Evolutionary conservation across 2,888 invertebrate species (phyloP), one percentile per base, ranked within the genome.

Genomic region (Cryptus viduatorius): DNA sequence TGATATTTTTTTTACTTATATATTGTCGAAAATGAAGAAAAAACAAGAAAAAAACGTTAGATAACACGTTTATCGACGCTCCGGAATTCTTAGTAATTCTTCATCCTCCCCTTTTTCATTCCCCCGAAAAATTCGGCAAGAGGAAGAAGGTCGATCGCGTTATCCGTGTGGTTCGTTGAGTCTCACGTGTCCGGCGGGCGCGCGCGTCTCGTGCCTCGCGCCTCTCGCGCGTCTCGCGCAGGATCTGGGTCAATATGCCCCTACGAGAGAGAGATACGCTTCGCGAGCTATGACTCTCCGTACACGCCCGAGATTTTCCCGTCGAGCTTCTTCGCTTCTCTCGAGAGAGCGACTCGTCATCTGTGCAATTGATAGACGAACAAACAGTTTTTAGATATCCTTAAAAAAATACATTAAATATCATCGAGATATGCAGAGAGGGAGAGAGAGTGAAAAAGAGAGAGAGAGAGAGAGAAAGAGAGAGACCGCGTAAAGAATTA

Each of bases 231-330:
- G 79, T 67, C 84, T 79, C 82, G 76, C 76, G 75, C 79, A 75
- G 82, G 87, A 91, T 91, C 88, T 90, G 88, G 91, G 89, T 91
- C 89, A 90, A 90, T 90, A 89, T 88, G 88, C 87, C 88, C 88
- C 86, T 88, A 86, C 86, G 68, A 72, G 3, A 48, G 48, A 48
- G n/a, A 10, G 80, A 80, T 81, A 82, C 84, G 82, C 82, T 79
- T 79, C 68, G 84, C 68, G 65, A 64, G 10, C 73, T 84, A 85
- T 83, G 82, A 61, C 84, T 88, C 84, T 73, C 37, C 85, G 75
- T 75, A 50, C 71, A 76, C 81, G 75, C 82, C 82, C 79, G 84
- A 79, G 73, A 79, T 82, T 76, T 69, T 67, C 46, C 68, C 79
- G 48, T 48, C 24, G 73, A 61, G 44, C 8, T 7, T 53, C 71